Evolutionary conservation across 2,888 invertebrate genomes (phyloP).

Genomic region (Listrodromus nycthemerus): DNA sequence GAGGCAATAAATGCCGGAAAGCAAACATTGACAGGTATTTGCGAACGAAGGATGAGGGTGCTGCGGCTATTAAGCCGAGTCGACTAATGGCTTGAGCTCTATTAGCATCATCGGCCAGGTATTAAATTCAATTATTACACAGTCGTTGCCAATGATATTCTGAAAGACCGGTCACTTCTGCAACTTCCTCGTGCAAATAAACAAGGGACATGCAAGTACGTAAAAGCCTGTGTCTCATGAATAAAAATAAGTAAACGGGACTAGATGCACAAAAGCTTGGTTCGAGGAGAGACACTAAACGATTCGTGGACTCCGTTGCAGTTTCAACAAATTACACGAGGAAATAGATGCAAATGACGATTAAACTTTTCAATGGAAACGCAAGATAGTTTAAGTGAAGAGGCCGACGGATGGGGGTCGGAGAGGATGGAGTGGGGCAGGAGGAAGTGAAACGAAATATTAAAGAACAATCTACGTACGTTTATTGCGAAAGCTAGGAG

Average conservation of each 20-base stretch:
- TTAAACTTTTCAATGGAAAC: neutral
- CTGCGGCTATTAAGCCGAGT: slow-evolving; percentile 14
- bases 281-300: neutral
- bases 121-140: slow-evolving; percentile 21
- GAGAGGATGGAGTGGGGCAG: neutral
- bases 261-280: neutral
- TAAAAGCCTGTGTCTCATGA: neutral
- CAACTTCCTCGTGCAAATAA: slow-evolving; percentile 6
- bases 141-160: neutral
- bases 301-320: neutral
- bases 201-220: neutral
- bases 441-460: neutral
- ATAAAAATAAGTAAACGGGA: neutral
- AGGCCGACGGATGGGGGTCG: too few relatives aligned
- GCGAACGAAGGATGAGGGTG: neutral
- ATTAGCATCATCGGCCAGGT: slow-evolving; percentile 1
- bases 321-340: neutral
- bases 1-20: neutral
- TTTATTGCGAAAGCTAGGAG: slow-evolving; percentile 39
- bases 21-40: neutral
- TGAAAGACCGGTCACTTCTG: neutral
- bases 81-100: slow-evolving; percentile 28
- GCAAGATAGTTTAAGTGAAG: neutral
- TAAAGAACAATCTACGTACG: slow-evolving; percentile 11
- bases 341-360: neutral